Evolutionary conservation across 1,140 invertebrate species (phyloP), one percentile per base, ranked within the genome.

Genomic region (Drosophila hydei): DNA sequence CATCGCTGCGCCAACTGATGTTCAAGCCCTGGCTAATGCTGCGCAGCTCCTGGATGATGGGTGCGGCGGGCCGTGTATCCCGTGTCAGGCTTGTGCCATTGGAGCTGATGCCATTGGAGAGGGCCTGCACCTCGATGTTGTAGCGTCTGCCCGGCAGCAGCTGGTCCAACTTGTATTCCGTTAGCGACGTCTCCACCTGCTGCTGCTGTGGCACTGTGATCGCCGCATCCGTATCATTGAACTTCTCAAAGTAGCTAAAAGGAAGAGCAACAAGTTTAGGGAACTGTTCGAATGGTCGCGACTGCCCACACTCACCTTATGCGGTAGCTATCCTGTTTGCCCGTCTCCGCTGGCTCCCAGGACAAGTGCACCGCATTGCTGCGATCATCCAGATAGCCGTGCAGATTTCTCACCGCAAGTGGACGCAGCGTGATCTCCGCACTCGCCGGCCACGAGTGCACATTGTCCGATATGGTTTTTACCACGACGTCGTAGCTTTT

Each of bases 1-100:
- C 97, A 92, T 98, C 97, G 58, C 96, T 97, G 91, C 97, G 97
- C 97, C 97, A 98, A 2, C 96, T 97, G 45, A 98, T 96, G 74
- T 96, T 97, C 40, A 98, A 92, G 1, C 96, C 95, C 75, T 94
- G 93, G 11, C 94, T 93, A 51, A 96, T 94, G 1, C 96, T 94
- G 77, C 94, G 95, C 16, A 97, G 90, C 76, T 96, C 95, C 87
- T 96, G 95, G 48, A 97, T 97, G 60, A 97, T 96, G 1, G 97
- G 97, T 48, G 97, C 95, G 14, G 96, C 95, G 8, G 97, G 97
- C 60, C 94, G 94, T 7, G 97, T 98, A 3, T 95, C 94, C 72
- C 96, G 95, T 75, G 94, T 95, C 4, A 96, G 92, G 4, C 93
- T 92, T 12, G 94, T 94, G 77, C 95, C 95, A 88, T 96, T 96